Conservation (phyloP, 2,113 vertebrate species). For the Tragelaphus strepsiceros region DNA sequence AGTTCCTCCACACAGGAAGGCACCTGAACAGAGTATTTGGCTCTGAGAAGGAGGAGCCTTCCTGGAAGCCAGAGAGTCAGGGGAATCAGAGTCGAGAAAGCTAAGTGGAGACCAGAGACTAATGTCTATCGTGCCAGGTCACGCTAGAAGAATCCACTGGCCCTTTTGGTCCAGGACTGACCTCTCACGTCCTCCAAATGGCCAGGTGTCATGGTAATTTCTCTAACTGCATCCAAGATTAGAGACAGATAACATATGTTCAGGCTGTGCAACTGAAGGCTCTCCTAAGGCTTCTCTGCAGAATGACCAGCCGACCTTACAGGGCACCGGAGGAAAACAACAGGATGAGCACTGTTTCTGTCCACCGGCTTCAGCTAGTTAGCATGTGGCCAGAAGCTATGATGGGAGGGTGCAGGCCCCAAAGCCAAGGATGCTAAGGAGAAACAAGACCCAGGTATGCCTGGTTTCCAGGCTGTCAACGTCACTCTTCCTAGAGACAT, state of each 20-base stretch:
- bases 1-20: conserved; percentile 71
- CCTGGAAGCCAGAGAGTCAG: conserved; percentile 59
- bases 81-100: conserved; percentile 52
- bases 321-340: conserved; percentile 17
- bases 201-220: background rate
- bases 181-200: background rate
- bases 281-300: background rate
- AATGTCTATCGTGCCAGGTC: background rate
- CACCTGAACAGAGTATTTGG: conserved; percentile 71
- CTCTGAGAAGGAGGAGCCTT: conserved; percentile 65
- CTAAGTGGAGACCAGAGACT: conserved; percentile 27
- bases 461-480: background rate
- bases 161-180: conserved; percentile 1
- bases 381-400: background rate
- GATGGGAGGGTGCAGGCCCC: background rate
- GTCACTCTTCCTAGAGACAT: background rate
- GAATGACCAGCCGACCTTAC: conserved; percentile 37
- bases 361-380: background rate
- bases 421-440: background rate
- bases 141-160: background rate
- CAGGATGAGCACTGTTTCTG: background rate
- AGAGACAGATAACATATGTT: background rate
- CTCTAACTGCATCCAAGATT: background rate
- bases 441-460: background rate
- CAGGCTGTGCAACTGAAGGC: background rate